These are phyloP conservation scores for Pipistrellus pygmaeus DNA, from an alignment of 2,797 vertebrate species.

Conservation along the genomic window DNA sequence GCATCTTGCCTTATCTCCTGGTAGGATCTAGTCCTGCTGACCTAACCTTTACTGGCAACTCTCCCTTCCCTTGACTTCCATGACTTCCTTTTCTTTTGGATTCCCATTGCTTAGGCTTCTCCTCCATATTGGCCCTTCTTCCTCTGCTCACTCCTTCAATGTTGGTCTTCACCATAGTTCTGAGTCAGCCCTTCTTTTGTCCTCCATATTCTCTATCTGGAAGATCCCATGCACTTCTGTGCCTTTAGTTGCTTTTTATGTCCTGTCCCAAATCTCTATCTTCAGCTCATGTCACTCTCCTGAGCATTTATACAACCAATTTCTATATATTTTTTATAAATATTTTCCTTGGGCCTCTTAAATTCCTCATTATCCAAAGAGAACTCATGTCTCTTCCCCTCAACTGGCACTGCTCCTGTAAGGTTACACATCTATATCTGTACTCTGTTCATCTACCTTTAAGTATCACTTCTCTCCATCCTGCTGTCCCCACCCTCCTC, in stretches of 20 bases:
- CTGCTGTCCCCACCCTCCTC: not conserved
- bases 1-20: not conserved
- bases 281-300: not conserved
- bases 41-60: not conserved
- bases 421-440: not conserved
- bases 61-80: not conserved
- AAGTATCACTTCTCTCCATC: not conserved
- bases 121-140: not conserved
- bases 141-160: not conserved
- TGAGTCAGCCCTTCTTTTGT: not conserved
- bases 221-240: too few relatives aligned
- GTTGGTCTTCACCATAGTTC: not conserved
- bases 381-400: not conserved
- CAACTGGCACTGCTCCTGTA: fast-evolving
- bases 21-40: not conserved
- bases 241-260: not conserved
- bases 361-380: not conserved
- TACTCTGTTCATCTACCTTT: not conserved
- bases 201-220: not conserved
- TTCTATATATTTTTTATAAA: not conserved
- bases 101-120: not conserved
- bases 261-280: not conserved
- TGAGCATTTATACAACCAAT: not conserved
- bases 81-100: not conserved
- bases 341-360: not conserved